Evolutionary conservation across 2,113 vertebrate species (phyloP).

Genomic region (Antigone vipio): DNA sequence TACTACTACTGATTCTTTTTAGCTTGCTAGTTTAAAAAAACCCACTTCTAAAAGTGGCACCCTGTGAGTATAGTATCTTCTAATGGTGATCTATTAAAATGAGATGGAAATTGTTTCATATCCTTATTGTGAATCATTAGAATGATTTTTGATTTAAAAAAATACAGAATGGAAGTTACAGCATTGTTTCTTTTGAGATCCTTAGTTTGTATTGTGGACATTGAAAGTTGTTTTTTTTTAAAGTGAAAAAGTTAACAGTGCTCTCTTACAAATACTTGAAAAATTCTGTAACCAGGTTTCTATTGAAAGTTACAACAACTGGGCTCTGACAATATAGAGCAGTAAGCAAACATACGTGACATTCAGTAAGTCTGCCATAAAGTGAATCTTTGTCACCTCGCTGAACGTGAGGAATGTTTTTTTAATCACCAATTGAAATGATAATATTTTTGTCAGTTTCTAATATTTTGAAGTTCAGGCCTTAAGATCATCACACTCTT

Average conservation of each 20-base stretch:
- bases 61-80: rapidly evolving
- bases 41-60: not conserved
- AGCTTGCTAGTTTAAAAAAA: not conserved
- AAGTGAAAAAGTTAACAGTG: not conserved
- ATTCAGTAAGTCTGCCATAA: not conserved
- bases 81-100: not conserved
- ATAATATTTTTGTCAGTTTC: not conserved
- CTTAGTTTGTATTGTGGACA: not conserved
- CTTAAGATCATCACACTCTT: not conserved
- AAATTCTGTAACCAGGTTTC: not conserved
- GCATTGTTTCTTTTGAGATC: not conserved
- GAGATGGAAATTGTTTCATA: not conserved
- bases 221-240: not conserved
- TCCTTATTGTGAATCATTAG: not conserved
- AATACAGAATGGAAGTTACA: not conserved
- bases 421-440: not conserved
- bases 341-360: not conserved
- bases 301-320: not conserved
- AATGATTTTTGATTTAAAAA: not conserved
- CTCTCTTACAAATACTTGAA: not conserved
- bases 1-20: not conserved
- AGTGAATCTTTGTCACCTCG: not conserved
- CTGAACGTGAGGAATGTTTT: not conserved
- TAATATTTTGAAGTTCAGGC: not conserved
- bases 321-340: not conserved